These are phyloP conservation scores for Drosophila antonietae DNA, from an alignment of 2,888 invertebrate species.

Conservation along the genomic window DNA sequence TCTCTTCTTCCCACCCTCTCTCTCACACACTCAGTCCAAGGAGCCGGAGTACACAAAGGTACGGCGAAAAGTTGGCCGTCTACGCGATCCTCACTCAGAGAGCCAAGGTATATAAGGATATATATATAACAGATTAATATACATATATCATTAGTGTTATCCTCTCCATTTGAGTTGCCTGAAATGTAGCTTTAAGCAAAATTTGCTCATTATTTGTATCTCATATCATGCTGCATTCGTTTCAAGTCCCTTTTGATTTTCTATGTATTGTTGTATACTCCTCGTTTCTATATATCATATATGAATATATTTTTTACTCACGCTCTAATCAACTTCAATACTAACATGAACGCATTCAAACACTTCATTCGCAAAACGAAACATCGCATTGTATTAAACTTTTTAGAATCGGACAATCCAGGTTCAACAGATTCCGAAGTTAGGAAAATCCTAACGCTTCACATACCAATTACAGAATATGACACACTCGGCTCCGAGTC, in stretches of 20 bases:
- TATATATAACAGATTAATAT: not conserved
- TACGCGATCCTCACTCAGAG: slow-evolving; percentile 92
- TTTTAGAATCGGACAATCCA: slow-evolving; percentile 95
- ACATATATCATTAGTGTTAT: slow-evolving; percentile 3
- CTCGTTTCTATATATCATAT: slow-evolving; percentile 27
- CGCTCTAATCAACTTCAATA: slow-evolving; percentile 46
- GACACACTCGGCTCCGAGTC: slow-evolving; percentile 92
- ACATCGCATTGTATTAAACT: slow-evolving; percentile 85
- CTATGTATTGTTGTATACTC: not conserved
- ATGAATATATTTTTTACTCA: slow-evolving; percentile 45
- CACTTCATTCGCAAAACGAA: slow-evolving; percentile 66
- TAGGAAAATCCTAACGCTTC: slow-evolving; percentile 96
- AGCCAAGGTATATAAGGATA: slow-evolving; percentile 90
- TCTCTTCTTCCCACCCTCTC: not conserved
- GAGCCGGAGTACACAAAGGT: slow-evolving; percentile 94
- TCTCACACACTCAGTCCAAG: slow-evolving; percentile 84
- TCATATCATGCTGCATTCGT: slow-evolving; percentile 32
- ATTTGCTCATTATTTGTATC: slow-evolving; percentile 61
- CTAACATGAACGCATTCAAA: slow-evolving; percentile 68
- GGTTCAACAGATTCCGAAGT: slow-evolving; percentile 97
- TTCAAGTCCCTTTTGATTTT: slow-evolving; percentile 11
- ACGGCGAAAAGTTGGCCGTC: slow-evolving; percentile 91
- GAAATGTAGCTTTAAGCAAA: slow-evolving; percentile 69
- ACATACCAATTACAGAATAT: slow-evolving; percentile 97
- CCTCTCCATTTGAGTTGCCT: slow-evolving; percentile 16